These are phyloP conservation scores for Uria lomvia DNA, from an alignment of 2,113 vertebrate species.

Conservation along the genomic window DNA sequence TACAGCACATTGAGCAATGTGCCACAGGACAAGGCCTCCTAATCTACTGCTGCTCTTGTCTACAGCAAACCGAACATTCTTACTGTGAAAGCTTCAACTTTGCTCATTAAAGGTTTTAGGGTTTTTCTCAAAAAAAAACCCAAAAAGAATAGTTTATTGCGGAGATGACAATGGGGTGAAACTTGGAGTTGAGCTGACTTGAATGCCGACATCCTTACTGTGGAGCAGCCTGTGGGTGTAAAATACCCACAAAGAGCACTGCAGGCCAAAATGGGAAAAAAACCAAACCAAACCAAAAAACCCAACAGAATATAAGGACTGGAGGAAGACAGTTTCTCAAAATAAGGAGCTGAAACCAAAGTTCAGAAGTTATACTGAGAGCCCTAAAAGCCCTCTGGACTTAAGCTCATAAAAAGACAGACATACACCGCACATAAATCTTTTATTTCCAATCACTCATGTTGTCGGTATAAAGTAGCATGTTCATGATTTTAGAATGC, in stretches of 20 bases:
- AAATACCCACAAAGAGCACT: neutral
- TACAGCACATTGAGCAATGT: neutral
- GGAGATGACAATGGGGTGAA: neutral
- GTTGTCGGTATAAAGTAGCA: neutral
- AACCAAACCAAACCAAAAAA: neutral
- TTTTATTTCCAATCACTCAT: neutral
- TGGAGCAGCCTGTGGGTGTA: neutral
- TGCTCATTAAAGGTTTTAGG: neutral
- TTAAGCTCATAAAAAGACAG: neutral
- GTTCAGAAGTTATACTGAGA: neutral
- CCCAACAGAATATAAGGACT: neutral
- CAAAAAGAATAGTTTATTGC: neutral
- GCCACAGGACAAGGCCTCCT: neutral
- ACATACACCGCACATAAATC: neutral
- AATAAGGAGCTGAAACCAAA: neutral
- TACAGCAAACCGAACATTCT: neutral
- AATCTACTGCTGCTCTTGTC: neutral
- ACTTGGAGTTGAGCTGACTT: neutral
- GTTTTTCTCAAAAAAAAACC: neutral
- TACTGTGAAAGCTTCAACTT: neutral
- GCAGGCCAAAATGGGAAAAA: neutral
- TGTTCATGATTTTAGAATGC: neutral
- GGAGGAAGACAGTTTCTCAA: neutral
- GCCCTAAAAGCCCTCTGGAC: neutral
- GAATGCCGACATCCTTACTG: neutral